Base-by-base conservation (phyloP, 1,140 invertebrate species). In the Copidosoma floridanum region DNA sequence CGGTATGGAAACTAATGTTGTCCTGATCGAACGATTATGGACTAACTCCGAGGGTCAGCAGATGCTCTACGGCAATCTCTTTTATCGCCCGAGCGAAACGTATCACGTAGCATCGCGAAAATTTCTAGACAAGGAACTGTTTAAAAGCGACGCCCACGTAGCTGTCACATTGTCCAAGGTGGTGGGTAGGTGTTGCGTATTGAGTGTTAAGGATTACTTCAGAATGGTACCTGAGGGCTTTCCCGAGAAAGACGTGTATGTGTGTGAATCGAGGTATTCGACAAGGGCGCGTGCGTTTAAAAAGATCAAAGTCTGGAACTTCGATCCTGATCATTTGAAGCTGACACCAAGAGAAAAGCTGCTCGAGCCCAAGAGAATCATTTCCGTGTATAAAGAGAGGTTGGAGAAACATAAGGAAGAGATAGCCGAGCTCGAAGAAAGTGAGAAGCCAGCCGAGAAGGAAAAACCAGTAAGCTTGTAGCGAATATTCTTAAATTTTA, bases 121-220 rank as follows among this genome's bases (percentile, higher is more conserved):
- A 80, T 99, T 99, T 78, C 82, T 97, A 0, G 92, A 97, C 69
- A 92, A 97, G 77, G 96, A 99, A 79, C 89, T 98, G 12, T 98
- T 99, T 73, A 94, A 97, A 78, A 97, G 93, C 61, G 94, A 97
- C 65, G 85, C 89, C 60, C 88, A 91, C 69, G 85, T 92, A 64
- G 90, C 89, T 4, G 85, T 94, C 16, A 89, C 92, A 0, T 81
- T 98, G 65, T 89, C 89, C 61, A 91, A 95, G 73, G 88, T 99
- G 20, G 82, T 89, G n/a, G 95, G 95, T 3, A 87, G 90, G 64
- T 99, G 96, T 76, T 94, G 89, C 75, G 94, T 99, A 14, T 87
- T 99, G 84, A 93, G 89, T 73, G 91, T 97, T 1, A 95, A 94
- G 69, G 95, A 99, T 72, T 99, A 97, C 78, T 94, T 98, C 71